phyloP scores from a whole-genome alignment of 2,888 invertebrate genomes.

The Subacronicta megacephala region DNA sequence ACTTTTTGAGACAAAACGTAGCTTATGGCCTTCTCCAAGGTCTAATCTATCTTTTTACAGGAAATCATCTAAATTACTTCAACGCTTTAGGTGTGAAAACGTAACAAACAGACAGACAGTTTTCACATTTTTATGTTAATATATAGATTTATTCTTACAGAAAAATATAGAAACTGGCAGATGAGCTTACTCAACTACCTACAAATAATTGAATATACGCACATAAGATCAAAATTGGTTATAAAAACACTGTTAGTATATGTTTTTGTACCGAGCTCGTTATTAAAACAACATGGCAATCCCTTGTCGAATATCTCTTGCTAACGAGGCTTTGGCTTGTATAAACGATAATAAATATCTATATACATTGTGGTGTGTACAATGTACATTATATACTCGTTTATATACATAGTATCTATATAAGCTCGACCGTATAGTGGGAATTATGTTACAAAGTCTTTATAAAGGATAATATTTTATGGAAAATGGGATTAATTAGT shows the following conservation, averaged over 20 bases:
- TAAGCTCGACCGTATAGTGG: not conserved
- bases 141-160: too few relatives aligned
- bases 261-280: slow-evolving; percentile 13
- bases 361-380: slow-evolving; percentile 3
- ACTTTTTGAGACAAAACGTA: too few relatives aligned
- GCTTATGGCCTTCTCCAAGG: too few relatives aligned
- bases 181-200: too few relatives aligned
- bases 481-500: too few relatives aligned
- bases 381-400: not conserved
- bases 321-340: slow-evolving; percentile 19
- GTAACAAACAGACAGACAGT: too few relatives aligned
- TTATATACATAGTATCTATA: not conserved
- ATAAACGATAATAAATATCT: slow-evolving; percentile 19
- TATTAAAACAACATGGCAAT: slow-evolving; percentile 27
- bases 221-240: not conserved
- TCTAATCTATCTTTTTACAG: too few relatives aligned
- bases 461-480: too few relatives aligned
- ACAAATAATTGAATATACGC: not conserved
- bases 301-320: slow-evolving; percentile 24
- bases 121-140: too few relatives aligned
- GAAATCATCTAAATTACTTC: too few relatives aligned
- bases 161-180: too few relatives aligned
- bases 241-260: not conserved
- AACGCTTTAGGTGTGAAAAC: too few relatives aligned
- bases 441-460: slow-evolving; percentile 6